Base-by-base conservation (phyloP, 2,888 invertebrate species). In the Spilosoma lubricipeda region DNA sequence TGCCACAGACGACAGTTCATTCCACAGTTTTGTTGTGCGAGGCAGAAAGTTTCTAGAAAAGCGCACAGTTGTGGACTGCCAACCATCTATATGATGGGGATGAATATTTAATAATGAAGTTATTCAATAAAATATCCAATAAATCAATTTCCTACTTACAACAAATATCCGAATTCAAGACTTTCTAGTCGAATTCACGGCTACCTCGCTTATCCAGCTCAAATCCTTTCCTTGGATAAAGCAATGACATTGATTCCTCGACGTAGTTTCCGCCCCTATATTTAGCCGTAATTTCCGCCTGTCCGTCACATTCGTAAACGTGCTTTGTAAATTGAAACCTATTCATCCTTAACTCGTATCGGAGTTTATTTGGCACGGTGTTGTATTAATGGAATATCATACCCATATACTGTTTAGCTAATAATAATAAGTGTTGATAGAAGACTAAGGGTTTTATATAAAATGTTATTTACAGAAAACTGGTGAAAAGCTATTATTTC, bases 241-340 rank as follows among this genome's bases (percentile, higher is more conserved):
- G 63, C 63, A 48, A n/a, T 39, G 23, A 27, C 39, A 69, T 70
- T 69, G 73, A 70, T 73, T 70, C 39, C 72, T 42, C 30, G 63
- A 30, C 42, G 23, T 67, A 42, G 42, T 63, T 72, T 72, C 63
- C 63, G 59, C 42, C 67, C 56, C n/a, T 72, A 67, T 63, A 48
- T 63, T 36, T 69, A 64, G 64, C 69, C 65, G 65, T 65, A 73
- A 73, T 73, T 69, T 73, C 73, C 73, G 69, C n/a, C 63, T 72
- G 68, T 73, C 64, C 36, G 23, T 70, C 52, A 70, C 65, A 52
- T 68, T 65, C 65, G 52, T 48, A 70, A 20, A 52, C 27, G 15
- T 65, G 56, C 59, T 74, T 68, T 48, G 68, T 72, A 71, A 75
- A 77, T 64, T 64, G 71, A 56, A 73, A 71, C 70, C 68, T 30